These are phyloP conservation scores for Catocala nupta DNA, from an alignment of 2,888 invertebrate genomes.

Conservation along the genomic window DNA sequence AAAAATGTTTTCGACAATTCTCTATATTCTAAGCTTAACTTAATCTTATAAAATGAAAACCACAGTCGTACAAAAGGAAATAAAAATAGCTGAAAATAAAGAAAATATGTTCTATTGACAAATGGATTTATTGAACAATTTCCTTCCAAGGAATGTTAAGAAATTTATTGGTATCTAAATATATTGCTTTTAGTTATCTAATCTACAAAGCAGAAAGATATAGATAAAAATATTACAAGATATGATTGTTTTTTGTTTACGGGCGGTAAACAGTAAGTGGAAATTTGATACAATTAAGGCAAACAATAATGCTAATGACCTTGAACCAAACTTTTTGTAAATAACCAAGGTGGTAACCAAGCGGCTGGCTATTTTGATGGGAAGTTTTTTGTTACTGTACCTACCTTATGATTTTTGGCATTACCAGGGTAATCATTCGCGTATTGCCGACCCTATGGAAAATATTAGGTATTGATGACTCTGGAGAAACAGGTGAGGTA, in stretches of 20 bases:
- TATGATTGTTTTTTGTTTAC: background rate
- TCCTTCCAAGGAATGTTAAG: background rate
- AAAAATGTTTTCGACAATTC: background rate
- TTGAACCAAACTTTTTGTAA: no score
- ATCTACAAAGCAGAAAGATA: background rate
- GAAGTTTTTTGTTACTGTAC: no score
- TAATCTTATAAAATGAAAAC: constrained; percentile 55
- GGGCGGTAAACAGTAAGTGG: no score
- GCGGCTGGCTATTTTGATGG: no score
- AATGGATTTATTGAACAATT: background rate
- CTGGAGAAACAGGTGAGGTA: no score
- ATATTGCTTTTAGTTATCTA: constrained; percentile 7
- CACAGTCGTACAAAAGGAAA: constrained; percentile 49
- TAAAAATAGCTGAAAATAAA: background rate
- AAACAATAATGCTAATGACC: no score
- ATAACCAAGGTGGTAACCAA: no score
- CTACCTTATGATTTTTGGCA: no score
- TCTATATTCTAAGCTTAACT: constrained; percentile 1
- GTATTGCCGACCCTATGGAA: no score
- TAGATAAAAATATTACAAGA: background rate
- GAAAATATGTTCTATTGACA: background rate
- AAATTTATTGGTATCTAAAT: background rate
- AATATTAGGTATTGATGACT: no score
- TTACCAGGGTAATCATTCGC: no score
- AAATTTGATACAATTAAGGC: no score